These are phyloP conservation scores for Drosophila robusta DNA, from an alignment of 2,888 invertebrate genomes.

Conservation along the genomic window DNA sequence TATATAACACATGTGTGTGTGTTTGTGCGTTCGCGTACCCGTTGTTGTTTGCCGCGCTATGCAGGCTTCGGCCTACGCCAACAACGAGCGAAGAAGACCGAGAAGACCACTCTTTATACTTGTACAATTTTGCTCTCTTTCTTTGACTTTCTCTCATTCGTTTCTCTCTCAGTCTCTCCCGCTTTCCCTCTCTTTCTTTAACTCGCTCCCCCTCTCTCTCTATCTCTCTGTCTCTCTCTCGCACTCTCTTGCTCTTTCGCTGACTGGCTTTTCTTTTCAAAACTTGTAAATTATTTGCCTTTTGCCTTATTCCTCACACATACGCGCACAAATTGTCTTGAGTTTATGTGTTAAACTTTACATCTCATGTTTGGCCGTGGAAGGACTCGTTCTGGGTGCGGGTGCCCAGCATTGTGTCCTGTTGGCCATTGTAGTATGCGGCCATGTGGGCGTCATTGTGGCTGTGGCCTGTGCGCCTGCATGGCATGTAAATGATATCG, in stretches of 20 bases:
- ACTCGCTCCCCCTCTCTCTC: neutral
- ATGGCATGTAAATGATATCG: conserved; percentile 81
- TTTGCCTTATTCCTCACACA: conserved; percentile 80
- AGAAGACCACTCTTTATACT: conserved; percentile 62
- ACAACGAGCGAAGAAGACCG: conserved; percentile 31
- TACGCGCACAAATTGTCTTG: conserved; percentile 79
- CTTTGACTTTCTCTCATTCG: conserved; percentile 10
- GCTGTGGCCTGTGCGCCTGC: conserved; percentile 61
- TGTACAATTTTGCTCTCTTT: conserved; percentile 56
- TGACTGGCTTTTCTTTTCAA: conserved; percentile 70
- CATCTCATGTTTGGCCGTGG: conserved; percentile 68
- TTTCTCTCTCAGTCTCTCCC: conserved; percentile 18
- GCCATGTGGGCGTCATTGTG: conserved; percentile 66
- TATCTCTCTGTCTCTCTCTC: conserved; percentile 7
- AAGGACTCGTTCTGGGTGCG: conserved; percentile 45
- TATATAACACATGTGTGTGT: neutral
- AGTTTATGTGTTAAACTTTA: conserved; percentile 82
- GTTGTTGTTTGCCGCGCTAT: conserved; percentile 54
- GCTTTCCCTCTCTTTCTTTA: conserved; percentile 6
- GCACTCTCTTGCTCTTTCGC: conserved; percentile 10
- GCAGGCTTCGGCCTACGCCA: conserved; percentile 48
- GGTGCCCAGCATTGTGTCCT: conserved; percentile 38
- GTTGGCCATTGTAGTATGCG: conserved; percentile 61
- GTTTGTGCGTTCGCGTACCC: conserved; percentile 25
- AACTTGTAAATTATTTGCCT: conserved; percentile 82